These are phyloP conservation scores for Eupithecia abbreviata DNA, from an alignment of 2,888 invertebrate genomes.

Conservation along the genomic window DNA sequence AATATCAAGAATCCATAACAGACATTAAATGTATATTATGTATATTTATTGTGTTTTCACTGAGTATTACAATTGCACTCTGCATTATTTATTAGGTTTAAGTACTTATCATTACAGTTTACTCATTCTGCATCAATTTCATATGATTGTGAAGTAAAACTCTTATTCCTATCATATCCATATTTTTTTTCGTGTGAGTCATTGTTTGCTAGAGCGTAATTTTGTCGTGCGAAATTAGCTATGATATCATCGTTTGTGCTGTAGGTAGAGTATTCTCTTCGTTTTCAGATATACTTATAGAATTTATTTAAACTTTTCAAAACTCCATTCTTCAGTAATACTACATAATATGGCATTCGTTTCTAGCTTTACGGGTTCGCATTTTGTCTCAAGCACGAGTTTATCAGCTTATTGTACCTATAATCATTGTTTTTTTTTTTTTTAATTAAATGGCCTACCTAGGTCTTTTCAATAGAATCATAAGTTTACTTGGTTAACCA, in stretches of 20 bases:
- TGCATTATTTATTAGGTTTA: background rate
- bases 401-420: background rate
- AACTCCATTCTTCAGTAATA: background rate
- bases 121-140: background rate
- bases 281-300: background rate
- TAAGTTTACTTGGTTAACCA: background rate
- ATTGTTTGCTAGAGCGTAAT: background rate
- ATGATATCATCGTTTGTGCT: background rate
- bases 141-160: background rate
- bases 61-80: background rate
- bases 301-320: background rate
- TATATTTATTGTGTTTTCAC: background rate
- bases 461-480: background rate
- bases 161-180: background rate
- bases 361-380: background rate
- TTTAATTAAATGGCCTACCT: too few relatives aligned
- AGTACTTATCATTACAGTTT: background rate
- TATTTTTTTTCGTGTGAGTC: background rate
- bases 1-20: background rate
- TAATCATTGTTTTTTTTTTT: too few relatives aligned
- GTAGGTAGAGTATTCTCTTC: background rate
- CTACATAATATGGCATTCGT: background rate
- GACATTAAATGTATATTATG: background rate
- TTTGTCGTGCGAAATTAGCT: background rate
- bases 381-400: background rate